Conservation (phyloP, 2,797 vertebrate genomes). For the Phataginus tetradactyla region DNA sequence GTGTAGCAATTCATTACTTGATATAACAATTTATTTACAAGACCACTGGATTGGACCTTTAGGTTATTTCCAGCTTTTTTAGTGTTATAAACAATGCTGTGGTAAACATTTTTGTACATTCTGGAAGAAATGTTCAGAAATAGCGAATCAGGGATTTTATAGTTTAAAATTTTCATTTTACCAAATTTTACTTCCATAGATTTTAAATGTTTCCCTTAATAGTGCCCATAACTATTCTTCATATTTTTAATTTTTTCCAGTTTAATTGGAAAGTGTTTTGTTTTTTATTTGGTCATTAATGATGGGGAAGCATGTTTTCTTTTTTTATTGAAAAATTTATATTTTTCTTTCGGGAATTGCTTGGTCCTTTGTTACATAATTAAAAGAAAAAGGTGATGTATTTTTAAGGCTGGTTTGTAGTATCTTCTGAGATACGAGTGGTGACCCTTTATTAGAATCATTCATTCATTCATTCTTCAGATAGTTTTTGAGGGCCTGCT, state of each 20-base stretch:
- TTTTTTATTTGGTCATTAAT: background rate
- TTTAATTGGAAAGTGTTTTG: background rate
- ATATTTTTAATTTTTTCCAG: background rate
- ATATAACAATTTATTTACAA: background rate
- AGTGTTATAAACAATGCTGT: background rate
- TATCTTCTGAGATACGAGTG: background rate
- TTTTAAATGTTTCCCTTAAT: background rate
- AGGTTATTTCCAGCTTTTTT: background rate
- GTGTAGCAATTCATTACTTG: background rate
- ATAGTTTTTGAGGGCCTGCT: background rate
- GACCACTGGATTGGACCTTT: background rate
- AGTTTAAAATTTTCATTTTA: constrained; percentile 1
- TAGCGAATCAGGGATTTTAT: background rate
- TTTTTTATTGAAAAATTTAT: background rate
- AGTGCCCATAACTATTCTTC: background rate
- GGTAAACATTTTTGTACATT: background rate
- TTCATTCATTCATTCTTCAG: background rate
- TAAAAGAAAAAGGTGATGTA: background rate
- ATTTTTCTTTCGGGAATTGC: background rate
- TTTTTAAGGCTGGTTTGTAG: background rate
- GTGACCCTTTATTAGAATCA: background rate
- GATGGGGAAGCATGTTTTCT: background rate
- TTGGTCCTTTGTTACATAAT: background rate
- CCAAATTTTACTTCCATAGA: background rate
- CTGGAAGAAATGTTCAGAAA: background rate